These are phyloP conservation scores for Alcedo atthis DNA, from an alignment of 2,797 vertebrate genomes.

Conservation along the genomic window DNA sequence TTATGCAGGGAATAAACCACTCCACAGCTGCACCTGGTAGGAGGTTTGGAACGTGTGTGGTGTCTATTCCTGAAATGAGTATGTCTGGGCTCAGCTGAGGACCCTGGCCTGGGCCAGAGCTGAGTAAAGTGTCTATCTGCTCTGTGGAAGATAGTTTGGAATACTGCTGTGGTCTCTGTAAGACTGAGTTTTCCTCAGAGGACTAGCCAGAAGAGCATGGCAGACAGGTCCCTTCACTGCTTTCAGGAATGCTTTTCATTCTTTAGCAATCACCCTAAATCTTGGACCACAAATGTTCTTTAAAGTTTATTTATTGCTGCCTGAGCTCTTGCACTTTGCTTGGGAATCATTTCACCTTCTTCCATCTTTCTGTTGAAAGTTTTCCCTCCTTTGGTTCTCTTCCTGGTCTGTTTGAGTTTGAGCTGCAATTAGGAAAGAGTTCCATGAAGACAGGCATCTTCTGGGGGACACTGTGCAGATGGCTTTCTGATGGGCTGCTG, in stretches of 20 bases:
- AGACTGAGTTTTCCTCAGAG: not conserved
- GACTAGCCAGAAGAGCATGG: not conserved
- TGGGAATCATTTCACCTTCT: not conserved
- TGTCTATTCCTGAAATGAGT: not conserved
- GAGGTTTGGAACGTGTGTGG: not conserved
- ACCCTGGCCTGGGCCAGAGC: not conserved
- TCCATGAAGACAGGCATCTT: not conserved
- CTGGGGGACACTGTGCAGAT: not conserved
- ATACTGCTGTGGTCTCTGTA: not conserved
- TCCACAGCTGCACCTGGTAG: not conserved
- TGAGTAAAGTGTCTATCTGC: not conserved
- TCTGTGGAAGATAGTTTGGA: not conserved
- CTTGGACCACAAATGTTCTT: not conserved
- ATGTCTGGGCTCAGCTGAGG: not conserved
- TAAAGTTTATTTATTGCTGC: not conserved
- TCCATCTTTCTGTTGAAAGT: not conserved
- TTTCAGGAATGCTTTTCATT: not conserved
- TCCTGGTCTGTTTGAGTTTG: not conserved
- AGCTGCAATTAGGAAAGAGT: not conserved
- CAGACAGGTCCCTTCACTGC: not conserved
- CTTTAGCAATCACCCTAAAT: not conserved
- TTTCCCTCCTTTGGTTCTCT: not conserved
- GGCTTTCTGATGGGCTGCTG: not conserved
- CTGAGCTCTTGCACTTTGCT: not conserved
- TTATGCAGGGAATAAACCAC: not conserved